Evolutionary conservation across 1,140 invertebrate genomes (phyloP).

Genomic region (Anagrus nilaparvatae): DNA sequence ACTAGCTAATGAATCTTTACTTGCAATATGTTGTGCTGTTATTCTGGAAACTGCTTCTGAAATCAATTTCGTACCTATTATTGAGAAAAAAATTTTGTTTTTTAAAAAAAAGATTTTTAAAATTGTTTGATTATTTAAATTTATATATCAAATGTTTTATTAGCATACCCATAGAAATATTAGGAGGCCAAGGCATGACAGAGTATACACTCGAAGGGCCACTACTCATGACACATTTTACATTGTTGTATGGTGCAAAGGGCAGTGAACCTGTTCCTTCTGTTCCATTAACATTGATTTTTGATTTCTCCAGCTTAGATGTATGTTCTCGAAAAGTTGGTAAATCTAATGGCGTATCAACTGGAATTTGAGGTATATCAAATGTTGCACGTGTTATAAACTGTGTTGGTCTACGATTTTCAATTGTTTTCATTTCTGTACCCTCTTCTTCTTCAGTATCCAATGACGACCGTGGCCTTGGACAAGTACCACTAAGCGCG

Average conservation of each 20-base stretch:
- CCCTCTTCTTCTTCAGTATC: conserved; percentile 35
- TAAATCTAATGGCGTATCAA: conserved; percentile 36
- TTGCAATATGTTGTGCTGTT: conserved; percentile 26
- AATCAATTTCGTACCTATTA: conserved; percentile 3
- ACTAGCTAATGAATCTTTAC: conserved; percentile 26
- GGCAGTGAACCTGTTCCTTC: conserved; percentile 31
- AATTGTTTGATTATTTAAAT: too few relatives aligned
- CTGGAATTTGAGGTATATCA: conserved; percentile 31
- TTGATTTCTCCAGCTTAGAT: conserved; percentile 30
- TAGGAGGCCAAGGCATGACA: conserved; percentile 31
- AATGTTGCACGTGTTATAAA: conserved; percentile 48
- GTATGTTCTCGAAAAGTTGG: conserved; percentile 29
- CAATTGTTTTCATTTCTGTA: conserved; percentile 41
- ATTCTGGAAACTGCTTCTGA: conserved; percentile 28
- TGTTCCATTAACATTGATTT: conserved; percentile 33
- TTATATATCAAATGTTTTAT: neutral
- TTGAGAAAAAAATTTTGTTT: neutral
- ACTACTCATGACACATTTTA: conserved; percentile 31
- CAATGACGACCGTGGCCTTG: conserved; percentile 29
- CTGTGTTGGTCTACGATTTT: conserved; percentile 32
- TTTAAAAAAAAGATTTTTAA: too few relatives aligned
- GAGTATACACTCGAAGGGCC: conserved; percentile 25
- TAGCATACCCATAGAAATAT: conserved; percentile 33
- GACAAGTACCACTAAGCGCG: conserved; percentile 23
- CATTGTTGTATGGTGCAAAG: conserved; percentile 34